These are phyloP conservation scores for Drosophila greeni DNA, from an alignment of 2,888 invertebrate species.

Conservation along the genomic window DNA sequence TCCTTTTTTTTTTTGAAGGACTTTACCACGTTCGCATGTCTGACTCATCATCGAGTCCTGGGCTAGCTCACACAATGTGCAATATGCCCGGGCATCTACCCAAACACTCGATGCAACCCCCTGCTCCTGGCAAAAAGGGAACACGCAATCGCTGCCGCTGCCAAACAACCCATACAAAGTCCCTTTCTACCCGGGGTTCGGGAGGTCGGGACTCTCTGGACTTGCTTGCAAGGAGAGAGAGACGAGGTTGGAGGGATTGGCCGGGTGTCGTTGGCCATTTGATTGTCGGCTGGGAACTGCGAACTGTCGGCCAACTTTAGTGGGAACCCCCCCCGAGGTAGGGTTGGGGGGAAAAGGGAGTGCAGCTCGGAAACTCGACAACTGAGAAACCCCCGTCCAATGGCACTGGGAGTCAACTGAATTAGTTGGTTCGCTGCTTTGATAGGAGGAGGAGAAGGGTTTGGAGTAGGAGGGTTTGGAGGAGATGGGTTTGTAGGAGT, in stretches of 20 bases:
- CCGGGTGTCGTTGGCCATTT: constrained; percentile 44
- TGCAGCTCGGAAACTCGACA: constrained; percentile 6
- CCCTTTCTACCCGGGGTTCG: constrained; percentile 9
- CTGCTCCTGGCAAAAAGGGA: constrained; percentile 8
- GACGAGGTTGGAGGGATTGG: neutral
- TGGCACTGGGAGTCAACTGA: constrained; percentile 37
- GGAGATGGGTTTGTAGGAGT: neutral
- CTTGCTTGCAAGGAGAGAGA: neutral
- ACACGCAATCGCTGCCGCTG: constrained; percentile 41
- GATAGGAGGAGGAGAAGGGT: constrained; percentile 4
- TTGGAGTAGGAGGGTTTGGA: no score
- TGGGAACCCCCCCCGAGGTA: neutral
- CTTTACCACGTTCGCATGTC: constrained; percentile 42
- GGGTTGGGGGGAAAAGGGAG: neutral
- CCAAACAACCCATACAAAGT: constrained; percentile 47
- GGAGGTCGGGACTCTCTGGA: constrained; percentile 1
- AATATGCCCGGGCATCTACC: constrained; percentile 37
- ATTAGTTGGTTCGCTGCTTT: constrained; percentile 38
- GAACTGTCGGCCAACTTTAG: constrained; percentile 46
- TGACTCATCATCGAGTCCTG: constrained; percentile 33
- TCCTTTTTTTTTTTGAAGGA: constrained; percentile 26
- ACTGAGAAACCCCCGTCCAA: constrained; percentile 10
- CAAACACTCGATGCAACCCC: constrained; percentile 32
- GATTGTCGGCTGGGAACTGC: constrained; percentile 40
- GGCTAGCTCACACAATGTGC: constrained; percentile 23